A percentile compares a stretch with the other conserved stretches of the same genome.
These are phyloP conservation scores for Erythrolamprus reginae DNA, from an alignment of 2,113 vertebrate species.

Conservation along the genomic window DNA sequence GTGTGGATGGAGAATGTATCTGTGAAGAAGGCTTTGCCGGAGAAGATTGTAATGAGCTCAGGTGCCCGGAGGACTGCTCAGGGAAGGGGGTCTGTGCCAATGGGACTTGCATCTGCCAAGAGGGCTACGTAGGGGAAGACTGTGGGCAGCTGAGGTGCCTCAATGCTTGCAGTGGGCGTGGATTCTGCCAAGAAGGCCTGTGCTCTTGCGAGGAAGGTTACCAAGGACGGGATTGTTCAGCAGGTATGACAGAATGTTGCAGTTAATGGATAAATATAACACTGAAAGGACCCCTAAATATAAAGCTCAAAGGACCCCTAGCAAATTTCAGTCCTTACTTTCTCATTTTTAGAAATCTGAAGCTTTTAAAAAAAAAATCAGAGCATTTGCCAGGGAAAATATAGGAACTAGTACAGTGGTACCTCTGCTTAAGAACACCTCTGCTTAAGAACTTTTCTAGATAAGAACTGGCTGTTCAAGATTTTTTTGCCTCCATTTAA, in stretches of 20 bases:
- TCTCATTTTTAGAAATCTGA: not conserved
- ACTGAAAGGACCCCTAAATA: not conserved
- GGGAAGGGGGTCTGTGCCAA: constrained; percentile 86
- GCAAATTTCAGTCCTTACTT: not conserved
- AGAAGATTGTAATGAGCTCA: constrained; percentile 82
- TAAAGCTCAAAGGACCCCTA: not conserved
- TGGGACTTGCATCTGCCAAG: constrained; percentile 84
- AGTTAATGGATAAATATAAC: not conserved
- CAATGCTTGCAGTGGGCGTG: constrained; percentile 85
- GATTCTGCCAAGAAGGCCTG: constrained; percentile 83
- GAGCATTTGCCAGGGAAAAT: not conserved
- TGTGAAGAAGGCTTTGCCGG: constrained; percentile 89
- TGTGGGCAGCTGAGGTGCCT: constrained; percentile 81
- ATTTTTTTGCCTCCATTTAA: too few species aligned
- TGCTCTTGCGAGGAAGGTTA: constrained; percentile 89
- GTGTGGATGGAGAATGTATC: constrained; percentile 89
- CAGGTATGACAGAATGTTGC: constrained; percentile 70
- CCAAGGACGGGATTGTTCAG: constrained; percentile 87
- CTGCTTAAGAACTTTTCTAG: too few species aligned
- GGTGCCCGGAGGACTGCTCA: constrained; percentile 89
- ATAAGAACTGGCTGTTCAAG: too few species aligned
- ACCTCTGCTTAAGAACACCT: too few species aligned
- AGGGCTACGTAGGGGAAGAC: constrained; percentile 85
- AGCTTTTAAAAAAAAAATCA: too few species aligned
- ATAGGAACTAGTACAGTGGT: not conserved